Conservation (phyloP, 1,140 invertebrate genomes). For the Orius laevigatus region DNA sequence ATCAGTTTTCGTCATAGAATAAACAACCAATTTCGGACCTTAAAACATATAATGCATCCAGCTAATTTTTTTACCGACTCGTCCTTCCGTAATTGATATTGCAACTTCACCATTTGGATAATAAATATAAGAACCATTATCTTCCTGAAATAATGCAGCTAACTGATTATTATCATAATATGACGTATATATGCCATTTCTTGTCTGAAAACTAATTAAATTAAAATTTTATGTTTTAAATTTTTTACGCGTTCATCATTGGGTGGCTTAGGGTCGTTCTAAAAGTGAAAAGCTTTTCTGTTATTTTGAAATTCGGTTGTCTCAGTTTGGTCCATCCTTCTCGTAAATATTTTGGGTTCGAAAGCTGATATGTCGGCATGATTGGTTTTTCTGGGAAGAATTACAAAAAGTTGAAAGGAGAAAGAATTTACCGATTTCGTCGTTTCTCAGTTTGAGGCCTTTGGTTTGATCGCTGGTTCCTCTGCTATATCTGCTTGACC, state of each 20-base stretch:
- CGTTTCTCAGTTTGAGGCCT: no score
- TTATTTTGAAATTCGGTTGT: not conserved
- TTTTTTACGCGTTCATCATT: not conserved
- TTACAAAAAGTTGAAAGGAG: no score
- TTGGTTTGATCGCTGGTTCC: no score
- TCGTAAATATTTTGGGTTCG: constrained; percentile 3
- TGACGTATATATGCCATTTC: not conserved
- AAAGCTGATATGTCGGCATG: constrained; percentile 3
- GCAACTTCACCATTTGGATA: constrained; percentile 7
- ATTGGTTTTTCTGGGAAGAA: no score
- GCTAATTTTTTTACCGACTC: not conserved
- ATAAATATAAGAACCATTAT: not conserved
- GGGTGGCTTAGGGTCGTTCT: not conserved
- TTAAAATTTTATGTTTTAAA: no score
- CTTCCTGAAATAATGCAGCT: not conserved
- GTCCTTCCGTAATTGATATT: constrained; percentile 1
- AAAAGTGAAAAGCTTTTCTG: constrained; percentile 1
- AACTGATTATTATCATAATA: not conserved
- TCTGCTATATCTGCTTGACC: no score
- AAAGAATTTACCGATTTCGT: no score
- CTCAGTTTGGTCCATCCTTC: constrained; percentile 4
- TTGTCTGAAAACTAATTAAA: no score
- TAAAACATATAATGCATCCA: no score
- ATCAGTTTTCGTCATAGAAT: constrained; percentile 4
- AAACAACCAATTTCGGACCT: constrained; percentile 2